Conservation (phyloP, 1,140 invertebrate species). For the Bombus superbus region DNA sequence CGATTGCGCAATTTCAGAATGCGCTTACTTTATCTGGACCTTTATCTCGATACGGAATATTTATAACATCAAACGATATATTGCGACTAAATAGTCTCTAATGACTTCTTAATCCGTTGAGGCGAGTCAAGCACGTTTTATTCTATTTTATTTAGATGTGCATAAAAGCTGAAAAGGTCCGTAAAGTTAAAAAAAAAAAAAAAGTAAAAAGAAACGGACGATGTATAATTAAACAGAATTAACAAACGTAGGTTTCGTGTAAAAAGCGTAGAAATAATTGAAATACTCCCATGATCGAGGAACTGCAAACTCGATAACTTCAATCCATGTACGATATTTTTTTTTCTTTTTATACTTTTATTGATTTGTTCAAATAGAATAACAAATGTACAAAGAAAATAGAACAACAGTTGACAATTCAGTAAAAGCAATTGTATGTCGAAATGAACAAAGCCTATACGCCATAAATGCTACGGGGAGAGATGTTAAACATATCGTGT, state of each 20-base stretch:
- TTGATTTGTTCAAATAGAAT: slow-evolving; percentile 48
- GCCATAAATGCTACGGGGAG: background rate
- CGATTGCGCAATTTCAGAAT: slow-evolving; percentile 16
- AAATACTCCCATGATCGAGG: background rate
- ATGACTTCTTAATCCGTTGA: background rate
- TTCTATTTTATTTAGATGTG: background rate
- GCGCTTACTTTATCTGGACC: slow-evolving; percentile 27
- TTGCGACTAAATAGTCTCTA: too few species aligned
- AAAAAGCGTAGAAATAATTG: background rate
- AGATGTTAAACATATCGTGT: background rate
- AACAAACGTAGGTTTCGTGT: background rate
- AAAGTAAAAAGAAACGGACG: too few species aligned
- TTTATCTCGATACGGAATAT: slow-evolving; percentile 17
- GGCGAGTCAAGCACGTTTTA: background rate
- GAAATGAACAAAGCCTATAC: slow-evolving; percentile 2
- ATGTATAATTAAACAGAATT: background rate
- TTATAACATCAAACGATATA: background rate
- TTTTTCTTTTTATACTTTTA: slow-evolving; percentile 28
- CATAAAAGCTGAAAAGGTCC: too few species aligned
- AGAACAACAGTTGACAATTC: slow-evolving; percentile 56
- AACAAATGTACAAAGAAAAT: slow-evolving; percentile 56
- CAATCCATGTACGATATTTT: background rate
- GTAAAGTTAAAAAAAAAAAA: too few species aligned
- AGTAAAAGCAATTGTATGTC: slow-evolving; percentile 30
- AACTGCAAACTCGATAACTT: background rate